phyloP scores from a whole-genome alignment of 2,888 invertebrate genomes.

The Xylocampa areola region DNA sequence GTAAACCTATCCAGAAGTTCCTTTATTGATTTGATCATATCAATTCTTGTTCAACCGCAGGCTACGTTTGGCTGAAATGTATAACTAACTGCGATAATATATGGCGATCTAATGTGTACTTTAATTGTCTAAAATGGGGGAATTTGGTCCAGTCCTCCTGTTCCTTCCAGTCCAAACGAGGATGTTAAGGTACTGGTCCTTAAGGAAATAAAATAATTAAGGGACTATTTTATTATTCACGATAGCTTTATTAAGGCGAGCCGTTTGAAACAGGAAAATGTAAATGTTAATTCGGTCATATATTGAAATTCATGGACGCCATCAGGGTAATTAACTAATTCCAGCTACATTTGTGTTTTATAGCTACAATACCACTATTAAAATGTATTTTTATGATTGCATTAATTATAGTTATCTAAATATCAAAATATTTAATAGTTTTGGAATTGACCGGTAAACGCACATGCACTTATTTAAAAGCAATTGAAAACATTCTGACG shows the following conservation, averaged over 20 bases:
- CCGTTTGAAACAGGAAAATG: conserved; percentile 49
- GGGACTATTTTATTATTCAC: conserved; percentile 19
- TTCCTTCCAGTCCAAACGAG: not conserved
- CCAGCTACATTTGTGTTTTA: conserved; percentile 9
- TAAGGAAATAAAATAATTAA: conserved; percentile 38
- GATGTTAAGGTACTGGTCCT: conserved; percentile 11
- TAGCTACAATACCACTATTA: conserved; percentile 9
- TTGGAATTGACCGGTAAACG: too few species aligned
- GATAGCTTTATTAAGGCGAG: conserved; percentile 33
- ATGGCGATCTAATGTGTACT: too few species aligned
- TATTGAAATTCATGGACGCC: conserved; percentile 20
- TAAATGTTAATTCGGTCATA: conserved; percentile 37
- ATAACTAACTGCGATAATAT: too few species aligned
- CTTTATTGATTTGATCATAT: too few species aligned
- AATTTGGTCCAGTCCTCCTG: too few species aligned
- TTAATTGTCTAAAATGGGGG: too few species aligned
- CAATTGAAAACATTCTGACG: too few species aligned
- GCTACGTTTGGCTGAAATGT: too few species aligned
- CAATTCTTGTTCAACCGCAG: too few species aligned
- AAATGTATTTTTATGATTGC: conserved; percentile 14
- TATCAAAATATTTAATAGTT: conserved; percentile 1
- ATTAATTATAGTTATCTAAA: conserved; percentile 14
- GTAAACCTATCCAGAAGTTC: too few species aligned
- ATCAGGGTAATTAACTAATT: conserved; percentile 48
- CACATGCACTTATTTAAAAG: too few species aligned